Percentiles rank a stretch among this genome's conserved stretches.
These are phyloP conservation scores for Diarsia dahlii DNA, from an alignment of 2,888 invertebrate species.

Conservation along the genomic window DNA sequence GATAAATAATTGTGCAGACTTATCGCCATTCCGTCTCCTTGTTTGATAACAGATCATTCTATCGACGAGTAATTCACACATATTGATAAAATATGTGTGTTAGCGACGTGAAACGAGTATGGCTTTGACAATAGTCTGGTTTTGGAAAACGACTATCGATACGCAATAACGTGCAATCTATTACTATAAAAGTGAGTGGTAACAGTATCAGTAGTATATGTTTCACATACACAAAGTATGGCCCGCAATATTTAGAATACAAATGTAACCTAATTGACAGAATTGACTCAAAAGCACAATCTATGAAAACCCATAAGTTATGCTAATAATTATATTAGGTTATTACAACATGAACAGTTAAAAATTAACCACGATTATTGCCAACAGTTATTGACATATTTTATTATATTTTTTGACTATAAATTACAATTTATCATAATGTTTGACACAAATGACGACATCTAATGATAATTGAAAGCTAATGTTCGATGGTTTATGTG, in stretches of 20 bases:
- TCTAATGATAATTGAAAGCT: constrained; percentile 32
- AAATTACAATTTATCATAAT: constrained; percentile 16
- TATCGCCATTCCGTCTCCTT: neutral
- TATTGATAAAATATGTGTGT: constrained; percentile 24
- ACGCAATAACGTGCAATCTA: constrained; percentile 49
- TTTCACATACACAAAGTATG: constrained; percentile 50
- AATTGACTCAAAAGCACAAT: constrained; percentile 62
- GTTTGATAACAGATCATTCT: constrained; percentile 18
- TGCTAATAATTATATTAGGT: constrained; percentile 21
- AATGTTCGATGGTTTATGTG: constrained; percentile 44
- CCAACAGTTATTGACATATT: constrained; percentile 49
- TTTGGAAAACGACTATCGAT: constrained; percentile 28
- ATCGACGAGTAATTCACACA: constrained; percentile 22
- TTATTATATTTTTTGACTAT: constrained; percentile 26
- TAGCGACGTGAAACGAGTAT: constrained; percentile 20
- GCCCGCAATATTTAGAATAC: constrained; percentile 43
- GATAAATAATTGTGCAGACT: neutral
- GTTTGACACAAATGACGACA: constrained; percentile 46
- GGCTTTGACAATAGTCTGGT: constrained; percentile 22
- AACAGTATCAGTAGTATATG: constrained; percentile 41
- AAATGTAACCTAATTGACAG: constrained; percentile 45
- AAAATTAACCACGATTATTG: constrained; percentile 41
- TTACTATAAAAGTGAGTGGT: constrained; percentile 52
- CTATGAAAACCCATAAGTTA: constrained; percentile 45
- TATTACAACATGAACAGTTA: constrained; percentile 41